Conservation (phyloP, 2,113 vertebrate genomes). For the Epinephelus lanceolatus region DNA sequence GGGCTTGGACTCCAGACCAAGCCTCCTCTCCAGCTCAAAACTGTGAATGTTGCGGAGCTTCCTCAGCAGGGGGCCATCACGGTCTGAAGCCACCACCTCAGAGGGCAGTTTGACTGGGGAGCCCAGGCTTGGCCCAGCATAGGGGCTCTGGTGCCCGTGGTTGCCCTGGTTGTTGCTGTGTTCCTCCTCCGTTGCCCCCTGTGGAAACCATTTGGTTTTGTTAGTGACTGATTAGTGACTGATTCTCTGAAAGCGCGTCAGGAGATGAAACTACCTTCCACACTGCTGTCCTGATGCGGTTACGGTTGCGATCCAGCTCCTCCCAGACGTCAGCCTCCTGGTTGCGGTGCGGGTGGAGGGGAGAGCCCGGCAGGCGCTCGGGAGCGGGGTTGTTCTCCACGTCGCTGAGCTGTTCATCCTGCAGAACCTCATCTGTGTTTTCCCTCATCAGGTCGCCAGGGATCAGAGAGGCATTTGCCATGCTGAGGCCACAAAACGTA, state of each 20-base stretch:
- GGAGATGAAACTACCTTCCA: slow-evolving; percentile 88
- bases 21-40: slow-evolving; percentile 93
- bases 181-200: slow-evolving; percentile 93
- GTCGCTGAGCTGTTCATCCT: slow-evolving; percentile 97
- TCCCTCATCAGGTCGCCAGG: slow-evolving; percentile 95
- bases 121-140: slow-evolving; percentile 88
- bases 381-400: slow-evolving; percentile 93
- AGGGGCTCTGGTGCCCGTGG: slow-evolving; percentile 88
- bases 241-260: not conserved
- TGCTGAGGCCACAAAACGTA: slow-evolving; percentile 80
- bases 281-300: slow-evolving; percentile 88
- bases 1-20: slow-evolving; percentile 92
- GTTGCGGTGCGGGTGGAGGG: slow-evolving; percentile 86
- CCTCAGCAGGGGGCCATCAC: slow-evolving; percentile 90
- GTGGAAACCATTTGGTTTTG: not conserved
- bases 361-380: slow-evolving; percentile 87
- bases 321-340: slow-evolving; percentile 98
- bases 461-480: slow-evolving; percentile 97
- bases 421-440: slow-evolving; percentile 98
- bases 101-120: slow-evolving; percentile 92
- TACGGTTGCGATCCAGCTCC: slow-evolving; percentile 96
- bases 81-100: slow-evolving; percentile 89
- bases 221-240: not conserved
- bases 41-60: slow-evolving; percentile 96
- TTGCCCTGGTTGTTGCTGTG: slow-evolving; percentile 91